Base-by-base conservation (phyloP, 2,888 invertebrate species). In the Conchocele bisecta region DNA sequence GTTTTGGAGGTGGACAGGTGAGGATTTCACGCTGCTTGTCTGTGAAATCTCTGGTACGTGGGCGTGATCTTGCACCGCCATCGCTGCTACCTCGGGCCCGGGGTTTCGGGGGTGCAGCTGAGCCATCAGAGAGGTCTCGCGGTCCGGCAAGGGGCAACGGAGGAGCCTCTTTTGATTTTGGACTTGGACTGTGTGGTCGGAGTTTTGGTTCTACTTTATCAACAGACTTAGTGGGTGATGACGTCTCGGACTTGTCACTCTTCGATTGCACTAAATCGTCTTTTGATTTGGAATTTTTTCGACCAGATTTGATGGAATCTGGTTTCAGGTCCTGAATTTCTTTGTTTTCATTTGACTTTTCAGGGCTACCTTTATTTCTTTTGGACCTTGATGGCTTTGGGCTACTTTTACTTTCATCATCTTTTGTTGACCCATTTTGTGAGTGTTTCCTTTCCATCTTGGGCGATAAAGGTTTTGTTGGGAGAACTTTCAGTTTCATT, bases 401-500 rank as follows among this genome's bases (percentile, higher is more conserved):
- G 48, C 39, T 22, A 15, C 54, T 61, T 73, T 72, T 58, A 41
- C 63, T 44, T 51, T 67, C 22, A 3, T 50, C 24, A 24, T 44
- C n/a, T 11, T 24, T 46, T 26, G 57, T 65, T 28, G 60, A 37
- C 35, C 28, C 51, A 42, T 69, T 60, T n/a, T 53, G 66, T 7
- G 59, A 56, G 31, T 37, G 61, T 39, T 41, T 72, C 41, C 24
- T 48, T 28, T 44, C 59, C 11, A 46, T 33, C 24, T 68, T 73
- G 20, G 72, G 73, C 20, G 74, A 68, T 5, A 70, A 48, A 24
- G 76, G 67, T 29, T 67, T 60, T 26, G 57, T 53, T 1, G 76
- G 81, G 17, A 79, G 50, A 5, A 77, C 75, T 65, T 81, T 81
- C 11, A 64, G 37, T 64, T 82, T 82, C 63, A 76, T 63, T 44